A percentile compares a stretch with the other conserved stretches of the same genome.
Evolutionary conservation across 2,113 vertebrate species (phyloP).

Genomic region (Salminus brasiliensis): DNA sequence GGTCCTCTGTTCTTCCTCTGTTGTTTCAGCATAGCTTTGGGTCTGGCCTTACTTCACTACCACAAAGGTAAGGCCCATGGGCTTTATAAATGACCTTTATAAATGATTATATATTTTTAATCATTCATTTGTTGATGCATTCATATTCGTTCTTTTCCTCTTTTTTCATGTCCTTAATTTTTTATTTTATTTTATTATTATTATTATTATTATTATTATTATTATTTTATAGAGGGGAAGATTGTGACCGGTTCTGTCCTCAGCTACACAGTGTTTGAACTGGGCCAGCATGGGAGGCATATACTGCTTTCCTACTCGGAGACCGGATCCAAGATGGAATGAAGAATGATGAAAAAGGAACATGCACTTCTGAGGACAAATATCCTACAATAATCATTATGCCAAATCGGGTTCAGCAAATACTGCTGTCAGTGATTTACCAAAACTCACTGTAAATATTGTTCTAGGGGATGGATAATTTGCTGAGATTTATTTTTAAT

Average conservation of each 20-base stretch:
- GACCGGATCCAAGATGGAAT: slow-evolving; percentile 70
- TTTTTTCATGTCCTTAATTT: no score
- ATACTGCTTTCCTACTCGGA: slow-evolving; percentile 88
- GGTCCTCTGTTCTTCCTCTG: slow-evolving; percentile 87
- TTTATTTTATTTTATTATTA: neutral
- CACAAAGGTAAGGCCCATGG: slow-evolving; percentile 76
- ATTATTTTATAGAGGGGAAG: slow-evolving; percentile 76
- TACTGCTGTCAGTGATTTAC: neutral
- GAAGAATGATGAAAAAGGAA: neutral
- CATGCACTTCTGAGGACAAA: neutral
- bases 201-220: neutral
- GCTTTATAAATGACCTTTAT: neutral
- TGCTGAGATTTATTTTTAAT: neutral
- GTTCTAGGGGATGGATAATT: neutral
- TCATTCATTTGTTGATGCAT: neutral
- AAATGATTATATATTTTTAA: neutral
- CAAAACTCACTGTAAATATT: neutral
- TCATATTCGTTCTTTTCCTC: no score
- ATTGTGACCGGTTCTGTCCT: slow-evolving; percentile 77
- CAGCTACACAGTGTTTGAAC: slow-evolving; percentile 86
- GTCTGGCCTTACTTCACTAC: slow-evolving; percentile 88
- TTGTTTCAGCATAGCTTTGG: slow-evolving; percentile 85
- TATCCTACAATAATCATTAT: neutral
- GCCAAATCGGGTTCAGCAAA: neutral
- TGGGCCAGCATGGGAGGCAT: slow-evolving; percentile 84